Base-by-base conservation (phyloP, 2,888 invertebrate species). In the Tillus elongatus region DNA sequence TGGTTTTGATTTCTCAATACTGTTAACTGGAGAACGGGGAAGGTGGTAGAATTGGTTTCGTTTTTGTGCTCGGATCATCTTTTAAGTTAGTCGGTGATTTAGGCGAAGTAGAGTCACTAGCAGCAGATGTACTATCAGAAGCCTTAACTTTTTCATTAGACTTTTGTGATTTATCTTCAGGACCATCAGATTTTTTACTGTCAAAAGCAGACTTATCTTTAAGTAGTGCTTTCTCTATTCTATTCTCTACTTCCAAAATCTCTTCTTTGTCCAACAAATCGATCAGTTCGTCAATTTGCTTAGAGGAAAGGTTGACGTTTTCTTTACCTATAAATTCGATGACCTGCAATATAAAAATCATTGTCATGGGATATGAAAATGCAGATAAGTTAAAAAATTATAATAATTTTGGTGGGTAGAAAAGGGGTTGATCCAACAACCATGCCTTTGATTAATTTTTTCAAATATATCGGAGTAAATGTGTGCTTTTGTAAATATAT, bases 311-410 rank as follows among this genome's bases (percentile, higher is more conserved):
- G 52, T 92, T 84, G 1, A 95, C 82, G 58, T 91, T 84, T 63
- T 96, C 95, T 52, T 85, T 82, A 26, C 90, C 91, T 51, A 96
- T 82, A 31, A 89, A 73, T 67, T 95, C 92, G 40, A 96, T 72
- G 43, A 95, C 88, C 92, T 95, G 64, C 27, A 64, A 64, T 40
- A 8, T 19, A 19, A 8, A 19, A 19, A 19, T n/a, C n/a, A n/a
- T n/a, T n/a, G n/a, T n/a, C n/a, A n/a, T n/a, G n/a, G n/a, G n/a
- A n/a, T n/a, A n/a, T n/a, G n/a, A n/a, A n/a, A n/a, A n/a, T n/a
- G n/a, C n/a, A n/a, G n/a, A n/a, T n/a, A n/a, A n/a, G n/a, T n/a
- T n/a, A n/a, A n/a, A n/a, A n/a, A n/a, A n/a, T n/a, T n/a, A n/a
- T n/a, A n/a, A n/a, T n/a, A n/a, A n/a, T n/a, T n/a, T n/a, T n/a